Base-by-base conservation (phyloP, 2,888 invertebrate genomes). In the Limulus polyphemus region DNA sequence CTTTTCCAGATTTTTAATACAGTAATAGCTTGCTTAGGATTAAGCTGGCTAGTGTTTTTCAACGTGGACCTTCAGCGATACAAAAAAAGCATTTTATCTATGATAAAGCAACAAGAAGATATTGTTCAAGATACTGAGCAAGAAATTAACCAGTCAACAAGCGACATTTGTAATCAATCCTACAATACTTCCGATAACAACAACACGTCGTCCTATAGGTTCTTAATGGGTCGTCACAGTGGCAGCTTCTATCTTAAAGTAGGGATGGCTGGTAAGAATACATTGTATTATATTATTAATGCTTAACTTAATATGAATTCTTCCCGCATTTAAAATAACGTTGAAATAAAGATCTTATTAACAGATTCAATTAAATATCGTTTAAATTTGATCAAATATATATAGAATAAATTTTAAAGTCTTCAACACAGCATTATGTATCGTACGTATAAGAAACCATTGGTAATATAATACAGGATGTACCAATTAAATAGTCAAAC, bases 191-290 rank as follows among this genome's bases (percentile, higher is more conserved):
- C 32, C 16, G 62, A 11, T 60, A 55, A 17, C 49, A 58, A 13
- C 61, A 56, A 47, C 46, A 60, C 32, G 11, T 56, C 11, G 32
- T 63, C 62, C 32, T 68, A 68, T 56, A 60, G 69, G n/a, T 71
- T 69, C 57, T 56, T 70, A 32, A 62, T 62, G 17, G 85, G 86
- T 60, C 76, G 85, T 67, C 86, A 87, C 75, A 83, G 84, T 16
- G 85, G 84, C 48, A 85, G 85, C 71, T 84, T 87, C 73, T 87
- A 84, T 74, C 79, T 87, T 17, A 87, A 86, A 78, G 75, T 85
- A 69, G 86, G 86, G 58, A 86, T 86, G 61, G 83, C 84, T 71
- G 84, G 86, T 84, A 77, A 75, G 3, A 32, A 32, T 32, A 32
- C 32, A 32, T 32, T 32, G 3, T 32, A 32, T 32, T 7, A 32